These are phyloP conservation scores for Lacerta bilineata DNA, from an alignment of 2,797 vertebrate genomes.

Conservation along the genomic window DNA sequence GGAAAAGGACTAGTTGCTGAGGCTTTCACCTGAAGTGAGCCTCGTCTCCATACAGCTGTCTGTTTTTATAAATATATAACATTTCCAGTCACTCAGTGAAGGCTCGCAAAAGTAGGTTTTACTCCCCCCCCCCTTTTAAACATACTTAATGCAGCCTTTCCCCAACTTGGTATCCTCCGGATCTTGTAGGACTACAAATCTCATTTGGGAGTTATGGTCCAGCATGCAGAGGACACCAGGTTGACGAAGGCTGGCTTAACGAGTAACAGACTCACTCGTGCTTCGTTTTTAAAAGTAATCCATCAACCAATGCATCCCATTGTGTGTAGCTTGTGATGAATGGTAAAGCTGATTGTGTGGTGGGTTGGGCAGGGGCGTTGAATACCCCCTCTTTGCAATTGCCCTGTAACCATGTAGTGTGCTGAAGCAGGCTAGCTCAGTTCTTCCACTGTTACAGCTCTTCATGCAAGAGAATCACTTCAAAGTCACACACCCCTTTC, in stretches of 20 bases:
- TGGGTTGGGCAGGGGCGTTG: not conserved
- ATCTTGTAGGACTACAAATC: too few species aligned
- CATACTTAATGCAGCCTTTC: too few species aligned
- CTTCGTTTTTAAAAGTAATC: not conserved
- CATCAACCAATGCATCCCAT: not conserved
- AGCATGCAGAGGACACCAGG: too few species aligned
- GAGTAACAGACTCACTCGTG: not conserved
- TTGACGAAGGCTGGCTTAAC: too few species aligned
- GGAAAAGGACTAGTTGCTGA: slow-evolving; percentile 70
- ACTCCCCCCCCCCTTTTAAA: not conserved
- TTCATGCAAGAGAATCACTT: not conserved
- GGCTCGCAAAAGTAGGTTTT: slow-evolving; percentile 45
- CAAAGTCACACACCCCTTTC: too few species aligned
- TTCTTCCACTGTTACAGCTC: not conserved
- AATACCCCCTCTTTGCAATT: not conserved
- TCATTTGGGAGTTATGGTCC: too few species aligned
- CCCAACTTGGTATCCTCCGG: too few species aligned
- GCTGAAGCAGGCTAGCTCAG: too few species aligned
- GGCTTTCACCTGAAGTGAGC: slow-evolving; percentile 57
- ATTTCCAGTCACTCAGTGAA: slow-evolving; percentile 57
- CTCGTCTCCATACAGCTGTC: slow-evolving; percentile 45
- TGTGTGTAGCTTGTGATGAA: not conserved
- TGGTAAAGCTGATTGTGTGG: not conserved
- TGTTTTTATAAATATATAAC: slow-evolving; percentile 21
- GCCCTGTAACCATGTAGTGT: not conserved